Conservation (phyloP, 2,797 vertebrate genomes). For the Crypturellus tataupa region DNA sequence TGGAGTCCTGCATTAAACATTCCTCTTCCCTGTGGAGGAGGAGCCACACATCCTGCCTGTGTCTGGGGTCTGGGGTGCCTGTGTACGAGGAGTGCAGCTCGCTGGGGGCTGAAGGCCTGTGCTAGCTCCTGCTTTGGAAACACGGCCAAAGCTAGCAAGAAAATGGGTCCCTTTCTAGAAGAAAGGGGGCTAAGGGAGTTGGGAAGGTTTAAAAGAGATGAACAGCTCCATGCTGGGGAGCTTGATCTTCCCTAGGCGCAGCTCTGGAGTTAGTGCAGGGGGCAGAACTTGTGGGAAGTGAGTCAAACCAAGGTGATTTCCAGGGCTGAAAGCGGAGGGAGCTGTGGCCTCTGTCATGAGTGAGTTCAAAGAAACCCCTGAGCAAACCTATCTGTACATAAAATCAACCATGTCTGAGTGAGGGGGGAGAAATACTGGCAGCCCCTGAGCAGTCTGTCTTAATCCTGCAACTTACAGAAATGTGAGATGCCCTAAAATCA, state of each 20-base stretch:
- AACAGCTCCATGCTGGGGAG: background rate
- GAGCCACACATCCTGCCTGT: no score
- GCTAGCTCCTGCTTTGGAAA: no score
- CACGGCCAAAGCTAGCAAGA: background rate
- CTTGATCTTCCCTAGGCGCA: fast-evolving
- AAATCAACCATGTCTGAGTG: background rate
- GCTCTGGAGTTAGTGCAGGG: background rate
- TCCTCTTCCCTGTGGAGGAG: background rate
- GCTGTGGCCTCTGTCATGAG: background rate
- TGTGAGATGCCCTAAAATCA: fast-evolving
- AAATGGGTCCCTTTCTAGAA: background rate
- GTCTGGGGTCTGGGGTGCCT: no score
- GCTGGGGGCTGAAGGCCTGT: no score
- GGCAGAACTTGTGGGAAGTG: background rate
- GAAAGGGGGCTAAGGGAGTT: background rate
- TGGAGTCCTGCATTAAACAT: background rate
- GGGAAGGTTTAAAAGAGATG: background rate
- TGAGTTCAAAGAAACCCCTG: background rate
- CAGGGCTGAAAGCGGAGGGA: background rate
- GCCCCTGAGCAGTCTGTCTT: background rate
- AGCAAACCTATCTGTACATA: fast-evolving
- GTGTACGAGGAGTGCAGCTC: background rate
- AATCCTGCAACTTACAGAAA: background rate
- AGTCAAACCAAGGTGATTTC: background rate
- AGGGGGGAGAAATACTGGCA: background rate